These are phyloP conservation scores for Nemoura dubitans DNA, from an alignment of 2,888 invertebrate genomes.

Conservation along the genomic window DNA sequence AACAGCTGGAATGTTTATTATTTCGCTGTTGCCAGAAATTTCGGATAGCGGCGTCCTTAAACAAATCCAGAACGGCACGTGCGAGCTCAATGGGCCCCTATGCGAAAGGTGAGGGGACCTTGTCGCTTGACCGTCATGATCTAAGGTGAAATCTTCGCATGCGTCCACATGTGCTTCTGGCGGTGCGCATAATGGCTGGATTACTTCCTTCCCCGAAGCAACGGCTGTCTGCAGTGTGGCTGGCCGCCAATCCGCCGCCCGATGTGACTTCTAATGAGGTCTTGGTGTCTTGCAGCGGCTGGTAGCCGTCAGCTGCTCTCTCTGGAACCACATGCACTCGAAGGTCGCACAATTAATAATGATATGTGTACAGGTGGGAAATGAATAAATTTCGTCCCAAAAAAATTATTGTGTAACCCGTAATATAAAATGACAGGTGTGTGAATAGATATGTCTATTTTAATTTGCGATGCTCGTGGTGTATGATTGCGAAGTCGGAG, in stretches of 20 bases:
- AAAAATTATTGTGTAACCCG: conserved; percentile 3
- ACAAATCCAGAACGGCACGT: background rate
- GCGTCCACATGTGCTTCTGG: background rate
- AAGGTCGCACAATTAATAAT: background rate
- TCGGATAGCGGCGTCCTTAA: background rate
- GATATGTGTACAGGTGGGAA: conserved; percentile 12
- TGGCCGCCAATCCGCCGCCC: too few species aligned
- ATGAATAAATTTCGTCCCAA: background rate
- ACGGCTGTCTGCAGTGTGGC: too few species aligned
- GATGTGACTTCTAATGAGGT: too few species aligned
- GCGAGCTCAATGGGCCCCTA: background rate
- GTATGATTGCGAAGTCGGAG: background rate
- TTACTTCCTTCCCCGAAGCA: background rate
- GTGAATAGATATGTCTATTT: background rate
- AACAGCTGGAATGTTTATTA: background rate
- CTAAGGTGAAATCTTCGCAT: background rate
- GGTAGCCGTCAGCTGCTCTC: background rate
- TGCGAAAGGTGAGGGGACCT: background rate
- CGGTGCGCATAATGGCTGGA: background rate
- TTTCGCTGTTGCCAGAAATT: background rate
- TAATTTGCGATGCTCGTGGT: background rate
- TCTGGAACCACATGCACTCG: background rate
- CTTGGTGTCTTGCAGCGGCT: too few species aligned
- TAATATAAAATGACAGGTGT: background rate
- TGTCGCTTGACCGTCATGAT: background rate